phyloP scores from a whole-genome alignment of 2,888 invertebrate genomes.

The Watsonalla cultraria region DNA sequence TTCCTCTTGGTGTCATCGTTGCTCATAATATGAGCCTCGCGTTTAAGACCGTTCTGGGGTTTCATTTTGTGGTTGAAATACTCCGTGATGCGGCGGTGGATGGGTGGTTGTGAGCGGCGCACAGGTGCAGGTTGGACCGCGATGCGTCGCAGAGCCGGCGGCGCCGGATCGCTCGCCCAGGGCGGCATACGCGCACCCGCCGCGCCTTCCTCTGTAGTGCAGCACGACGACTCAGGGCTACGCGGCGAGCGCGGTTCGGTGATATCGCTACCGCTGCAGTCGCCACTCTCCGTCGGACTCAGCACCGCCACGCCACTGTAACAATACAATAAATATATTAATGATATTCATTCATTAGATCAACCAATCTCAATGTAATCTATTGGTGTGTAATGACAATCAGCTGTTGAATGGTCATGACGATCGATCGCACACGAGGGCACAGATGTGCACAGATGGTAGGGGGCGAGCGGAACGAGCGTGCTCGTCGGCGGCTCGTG shows the following conservation, averaged over 20 bases:
- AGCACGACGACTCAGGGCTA: conserved; percentile 81
- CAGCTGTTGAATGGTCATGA: conserved; percentile 58
- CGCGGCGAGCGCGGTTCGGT: conserved; percentile 92
- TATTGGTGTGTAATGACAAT: conserved; percentile 43
- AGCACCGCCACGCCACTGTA: conserved; percentile 91
- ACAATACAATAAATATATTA: conserved; percentile 38
- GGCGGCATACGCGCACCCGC: conserved; percentile 71
- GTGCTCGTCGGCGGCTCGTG: conserved; percentile 22
- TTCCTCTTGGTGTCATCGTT: conserved; percentile 64
- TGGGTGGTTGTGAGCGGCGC: conserved; percentile 53
- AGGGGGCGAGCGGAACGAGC: conserved; percentile 27
- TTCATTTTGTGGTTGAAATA: conserved; percentile 92
- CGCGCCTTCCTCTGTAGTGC: conserved; percentile 70
- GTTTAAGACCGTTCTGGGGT: conserved; percentile 77
- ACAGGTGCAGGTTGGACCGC: conserved; percentile 58
- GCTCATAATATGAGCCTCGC: conserved; percentile 46
- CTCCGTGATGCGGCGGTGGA: conserved; percentile 90
- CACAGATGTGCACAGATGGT: conserved; percentile 26
- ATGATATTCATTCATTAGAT: conserved; percentile 3
- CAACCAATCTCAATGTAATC: conserved; percentile 3
- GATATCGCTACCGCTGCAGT: conserved; percentile 86
- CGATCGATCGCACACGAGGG: conserved; percentile 50
- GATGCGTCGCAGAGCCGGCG: conserved; percentile 64
- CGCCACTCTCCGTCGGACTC: conserved; percentile 86
- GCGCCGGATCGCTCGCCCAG: conserved; percentile 72